Evolutionary conservation across 2,888 invertebrate genomes (phyloP).

Genomic region (Lapara coniferarum): DNA sequence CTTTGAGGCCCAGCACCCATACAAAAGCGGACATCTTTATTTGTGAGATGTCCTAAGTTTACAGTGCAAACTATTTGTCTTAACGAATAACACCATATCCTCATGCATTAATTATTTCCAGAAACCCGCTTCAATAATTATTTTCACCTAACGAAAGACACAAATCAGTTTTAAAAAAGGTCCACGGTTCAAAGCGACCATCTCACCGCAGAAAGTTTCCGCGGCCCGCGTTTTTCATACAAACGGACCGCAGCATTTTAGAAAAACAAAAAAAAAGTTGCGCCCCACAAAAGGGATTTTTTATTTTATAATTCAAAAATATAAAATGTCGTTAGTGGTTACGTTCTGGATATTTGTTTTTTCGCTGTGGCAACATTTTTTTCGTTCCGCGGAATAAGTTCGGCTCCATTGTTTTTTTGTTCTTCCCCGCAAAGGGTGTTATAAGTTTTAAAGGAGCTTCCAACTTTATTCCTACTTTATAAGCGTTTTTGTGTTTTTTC

Average conservation of each 20-base stretch:
- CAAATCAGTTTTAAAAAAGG: slow-evolving; percentile 26
- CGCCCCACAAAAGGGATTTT: slow-evolving; percentile 68
- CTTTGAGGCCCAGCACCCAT: too few relatives aligned
- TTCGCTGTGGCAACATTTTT: slow-evolving; percentile 52
- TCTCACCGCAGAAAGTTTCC: slow-evolving; percentile 81
- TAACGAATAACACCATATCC: too few relatives aligned
- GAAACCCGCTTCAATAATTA: neutral
- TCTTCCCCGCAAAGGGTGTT: slow-evolving; percentile 38
- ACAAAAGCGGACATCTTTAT: too few relatives aligned
- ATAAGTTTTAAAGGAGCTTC: slow-evolving; percentile 24
- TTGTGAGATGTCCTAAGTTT: too few relatives aligned
- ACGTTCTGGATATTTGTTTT: slow-evolving; percentile 78
- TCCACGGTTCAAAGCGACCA: slow-evolving; percentile 67
- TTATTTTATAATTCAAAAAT: slow-evolving; percentile 72
- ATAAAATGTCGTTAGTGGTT: slow-evolving; percentile 81
- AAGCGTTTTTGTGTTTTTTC: neutral
- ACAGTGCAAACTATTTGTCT: too few relatives aligned
- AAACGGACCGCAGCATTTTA: slow-evolving; percentile 73
- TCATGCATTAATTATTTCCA: neutral
- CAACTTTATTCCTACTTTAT: slow-evolving; percentile 19
- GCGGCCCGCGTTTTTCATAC: slow-evolving; percentile 66
- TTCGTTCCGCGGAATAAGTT: slow-evolving; percentile 27
- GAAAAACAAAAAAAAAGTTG: slow-evolving; percentile 68
- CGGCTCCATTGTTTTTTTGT: slow-evolving; percentile 43
- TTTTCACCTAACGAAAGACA: neutral